Percentiles rank a stretch among this genome's conserved stretches.
These are phyloP conservation scores for Therioaphis trifolii DNA, from an alignment of 2,888 invertebrate species.

Conservation along the genomic window DNA sequence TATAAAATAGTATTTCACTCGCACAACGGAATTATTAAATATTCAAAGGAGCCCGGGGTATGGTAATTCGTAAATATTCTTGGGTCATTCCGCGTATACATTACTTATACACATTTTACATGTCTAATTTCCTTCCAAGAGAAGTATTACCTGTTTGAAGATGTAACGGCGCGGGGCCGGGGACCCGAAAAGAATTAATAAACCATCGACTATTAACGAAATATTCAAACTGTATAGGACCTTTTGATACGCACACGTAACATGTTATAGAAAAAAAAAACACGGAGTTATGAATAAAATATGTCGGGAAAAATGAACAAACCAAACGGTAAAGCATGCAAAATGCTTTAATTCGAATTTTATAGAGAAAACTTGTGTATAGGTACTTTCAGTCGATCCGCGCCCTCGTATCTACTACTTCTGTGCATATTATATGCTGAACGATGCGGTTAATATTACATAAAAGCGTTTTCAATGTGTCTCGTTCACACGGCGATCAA, in stretches of 20 bases:
- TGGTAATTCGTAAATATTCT: constrained; percentile 36
- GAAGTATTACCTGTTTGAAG: constrained; percentile 17
- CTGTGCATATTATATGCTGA: too few relatives aligned
- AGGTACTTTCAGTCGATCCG: background rate
- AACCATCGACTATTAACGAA: constrained; percentile 1
- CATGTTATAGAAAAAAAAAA: background rate
- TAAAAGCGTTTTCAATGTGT: background rate
- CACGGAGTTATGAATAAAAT: background rate
- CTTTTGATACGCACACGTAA: background rate
- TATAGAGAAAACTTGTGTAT: too few relatives aligned
- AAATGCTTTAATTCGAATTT: too few relatives aligned
- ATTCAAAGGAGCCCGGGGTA: constrained; percentile 6
- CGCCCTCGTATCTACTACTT: background rate
- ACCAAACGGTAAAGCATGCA: too few relatives aligned
- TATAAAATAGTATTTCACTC: constrained; percentile 20
- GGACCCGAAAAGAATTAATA: background rate
- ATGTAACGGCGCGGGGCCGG: background rate
- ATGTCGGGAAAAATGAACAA: too few relatives aligned
- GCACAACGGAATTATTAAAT: constrained; percentile 30
- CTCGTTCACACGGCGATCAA: too few relatives aligned
- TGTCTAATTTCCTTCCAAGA: constrained; percentile 27
- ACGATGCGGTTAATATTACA: background rate
- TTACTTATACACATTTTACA: constrained; percentile 10
- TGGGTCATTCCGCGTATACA: constrained; percentile 22
- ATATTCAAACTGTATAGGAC: background rate